phyloP scores from a whole-genome alignment of 2,797 vertebrate genomes.

The Chrysocyon brachyurus region DNA sequence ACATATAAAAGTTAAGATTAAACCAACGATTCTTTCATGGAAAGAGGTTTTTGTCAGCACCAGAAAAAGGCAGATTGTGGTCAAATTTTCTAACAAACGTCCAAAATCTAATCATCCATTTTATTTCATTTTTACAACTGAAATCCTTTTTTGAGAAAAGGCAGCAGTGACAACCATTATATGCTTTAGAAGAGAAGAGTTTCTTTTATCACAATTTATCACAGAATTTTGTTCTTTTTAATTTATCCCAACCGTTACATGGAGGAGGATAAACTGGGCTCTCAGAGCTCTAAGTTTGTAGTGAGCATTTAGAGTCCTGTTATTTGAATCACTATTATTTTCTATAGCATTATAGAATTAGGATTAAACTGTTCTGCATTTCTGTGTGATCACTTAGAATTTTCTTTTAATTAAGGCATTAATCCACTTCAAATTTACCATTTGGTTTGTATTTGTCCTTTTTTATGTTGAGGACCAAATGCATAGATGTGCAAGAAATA shows the following conservation, averaged over 20 bases:
- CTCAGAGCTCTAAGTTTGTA: neutral
- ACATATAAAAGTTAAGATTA: conserved; percentile 77
- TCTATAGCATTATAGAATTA: neutral
- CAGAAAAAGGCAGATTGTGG: conserved; percentile 69
- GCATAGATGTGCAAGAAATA: neutral
- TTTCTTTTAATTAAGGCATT: neutral
- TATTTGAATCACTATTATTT: conserved; percentile 4
- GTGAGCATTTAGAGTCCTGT: neutral
- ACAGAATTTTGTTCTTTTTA: neutral
- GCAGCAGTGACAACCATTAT: neutral
- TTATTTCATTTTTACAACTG: conserved; percentile 75
- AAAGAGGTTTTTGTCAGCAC: conserved; percentile 74
- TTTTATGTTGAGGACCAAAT: neutral
- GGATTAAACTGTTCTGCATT: neutral
- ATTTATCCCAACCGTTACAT: neutral
- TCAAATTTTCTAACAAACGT: conserved; percentile 79
- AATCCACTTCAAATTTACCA: neutral
- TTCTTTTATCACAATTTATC: neutral
- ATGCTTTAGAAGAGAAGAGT: neutral
- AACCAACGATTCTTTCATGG: conserved; percentile 72
- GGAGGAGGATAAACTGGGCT: neutral
- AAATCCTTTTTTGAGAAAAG: conserved; percentile 49
- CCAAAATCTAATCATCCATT: conserved; percentile 66
- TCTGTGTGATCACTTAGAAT: conserved; percentile 2
- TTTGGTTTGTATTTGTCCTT: neutral